These are phyloP conservation scores for Drosophila borealis DNA, from an alignment of 2,888 invertebrate species.

Conservation along the genomic window DNA sequence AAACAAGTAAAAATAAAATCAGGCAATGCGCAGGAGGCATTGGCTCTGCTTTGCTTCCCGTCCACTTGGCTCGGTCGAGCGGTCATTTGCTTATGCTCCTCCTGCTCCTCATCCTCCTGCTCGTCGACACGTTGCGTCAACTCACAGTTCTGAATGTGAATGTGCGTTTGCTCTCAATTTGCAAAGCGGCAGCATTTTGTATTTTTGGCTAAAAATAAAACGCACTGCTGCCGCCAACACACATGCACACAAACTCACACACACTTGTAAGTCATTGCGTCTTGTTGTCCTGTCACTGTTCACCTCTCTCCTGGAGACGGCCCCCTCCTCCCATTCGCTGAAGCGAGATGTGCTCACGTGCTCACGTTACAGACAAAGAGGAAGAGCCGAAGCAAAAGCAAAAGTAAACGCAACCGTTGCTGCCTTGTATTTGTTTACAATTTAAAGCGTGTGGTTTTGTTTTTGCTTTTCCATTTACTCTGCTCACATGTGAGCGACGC, in stretches of 20 bases:
- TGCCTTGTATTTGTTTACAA: constrained; percentile 67
- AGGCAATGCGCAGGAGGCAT: constrained; percentile 43
- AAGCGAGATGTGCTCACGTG: constrained; percentile 69
- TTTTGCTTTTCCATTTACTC: constrained; percentile 61
- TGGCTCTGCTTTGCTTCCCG: constrained; percentile 43
- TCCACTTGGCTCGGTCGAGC: constrained; percentile 32
- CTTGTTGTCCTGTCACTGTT: constrained; percentile 43
- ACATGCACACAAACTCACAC: constrained; percentile 1
- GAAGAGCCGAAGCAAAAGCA: constrained; percentile 32
- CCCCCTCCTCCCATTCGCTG: constrained; percentile 35
- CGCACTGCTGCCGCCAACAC: constrained; percentile 38
- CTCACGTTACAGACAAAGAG: constrained; percentile 61
- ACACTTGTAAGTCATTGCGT: constrained; percentile 42
- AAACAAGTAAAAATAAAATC: constrained; percentile 25
- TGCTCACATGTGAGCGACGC: constrained; percentile 70
- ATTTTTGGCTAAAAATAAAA: constrained; percentile 71
- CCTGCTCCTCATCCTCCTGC: constrained; percentile 33
- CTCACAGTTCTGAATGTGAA: constrained; percentile 38
- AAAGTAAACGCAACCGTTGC: constrained; percentile 40
- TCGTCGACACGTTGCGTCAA: constrained; percentile 36
- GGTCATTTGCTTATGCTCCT: constrained; percentile 68
- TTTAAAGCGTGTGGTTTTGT: constrained; percentile 50
- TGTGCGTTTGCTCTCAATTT: constrained; percentile 65
- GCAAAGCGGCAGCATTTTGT: constrained; percentile 54
- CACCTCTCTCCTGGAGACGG: constrained; percentile 35